These are phyloP conservation scores for Enteromius paludinosus DNA, from an alignment of 2,797 vertebrate species.

Conservation along the genomic window DNA sequence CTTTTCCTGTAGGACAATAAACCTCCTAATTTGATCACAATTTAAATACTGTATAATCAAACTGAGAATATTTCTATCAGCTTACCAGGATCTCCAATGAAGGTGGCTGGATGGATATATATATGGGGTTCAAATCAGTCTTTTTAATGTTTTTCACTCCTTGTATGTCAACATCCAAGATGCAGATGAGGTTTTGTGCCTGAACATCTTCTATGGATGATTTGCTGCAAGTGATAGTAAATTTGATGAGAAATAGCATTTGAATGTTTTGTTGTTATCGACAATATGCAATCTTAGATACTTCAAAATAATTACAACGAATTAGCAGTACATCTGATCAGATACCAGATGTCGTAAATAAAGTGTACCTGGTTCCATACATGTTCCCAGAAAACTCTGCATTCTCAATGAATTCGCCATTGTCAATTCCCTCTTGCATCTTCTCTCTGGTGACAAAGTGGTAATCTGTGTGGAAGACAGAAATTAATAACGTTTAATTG, in stretches of 20 bases:
- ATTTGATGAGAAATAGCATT: neutral
- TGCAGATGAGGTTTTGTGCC: constrained; percentile 93
- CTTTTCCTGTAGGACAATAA: constrained; percentile 80
- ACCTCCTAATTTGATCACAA: neutral
- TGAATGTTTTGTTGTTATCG: neutral
- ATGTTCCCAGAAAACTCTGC: constrained; percentile 94
- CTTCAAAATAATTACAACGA: neutral
- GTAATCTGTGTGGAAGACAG: constrained; percentile 82
- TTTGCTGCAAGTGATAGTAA: constrained; percentile 79
- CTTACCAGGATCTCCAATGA: constrained; percentile 91
- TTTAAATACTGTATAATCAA: neutral
- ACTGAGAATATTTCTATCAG: neutral
- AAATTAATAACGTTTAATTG: constrained; percentile 35
- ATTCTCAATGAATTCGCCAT: constrained; percentile 90
- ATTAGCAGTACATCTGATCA: neutral
- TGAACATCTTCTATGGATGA: constrained; percentile 89
- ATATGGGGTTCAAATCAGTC: constrained; percentile 92
- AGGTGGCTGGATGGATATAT: constrained; percentile 92
- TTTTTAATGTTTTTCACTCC: constrained; percentile 94
- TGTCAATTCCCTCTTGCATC: constrained; percentile 87
- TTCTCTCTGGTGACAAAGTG: constrained; percentile 89
- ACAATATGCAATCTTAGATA: neutral
- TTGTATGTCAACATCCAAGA: constrained; percentile 96
- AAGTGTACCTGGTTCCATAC: constrained; percentile 92
- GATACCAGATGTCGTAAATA: neutral